Base-by-base conservation (phyloP, 2,797 vertebrate species). In the Takifugu ocellatus region DNA sequence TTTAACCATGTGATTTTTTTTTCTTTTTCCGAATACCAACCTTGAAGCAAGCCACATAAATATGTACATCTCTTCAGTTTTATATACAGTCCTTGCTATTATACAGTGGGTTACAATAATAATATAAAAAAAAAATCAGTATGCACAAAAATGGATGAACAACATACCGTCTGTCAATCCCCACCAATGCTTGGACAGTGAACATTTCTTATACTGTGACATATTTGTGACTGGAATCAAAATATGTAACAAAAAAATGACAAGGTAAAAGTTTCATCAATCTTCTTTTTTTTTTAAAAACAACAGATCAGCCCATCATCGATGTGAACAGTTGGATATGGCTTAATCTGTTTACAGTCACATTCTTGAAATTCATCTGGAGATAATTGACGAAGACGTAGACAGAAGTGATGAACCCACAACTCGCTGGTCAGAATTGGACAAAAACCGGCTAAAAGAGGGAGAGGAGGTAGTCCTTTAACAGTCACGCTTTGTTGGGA, bases 51-150 rank as follows among this genome's bases (percentile, higher is more conserved):
- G 88, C 89, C 79, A 93, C 81, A 91, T 89, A 85, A 92, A 93
- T 93, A 95, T 93, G 90, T 93, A 94, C 92, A 94, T 91, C 91
- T 83, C 83, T 87, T 84, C 84, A 87, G 82, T 89, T 88, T 88
- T 92, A 93, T 90, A 85, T 86, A 91, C 92, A 94, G 90, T 92
- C 91, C 87, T 74, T 57, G 88, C 88, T 91, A 90, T 90, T 72
- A 77, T 84, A 92, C 92, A 92, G 66, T 86, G 83, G 79, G 89
- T 87, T 84, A 89, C 87, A 84, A 85, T 85, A 75, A 89, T 82
- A 88, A 83, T 79, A 78, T 77, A 78, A 74, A 49, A 49, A 48
- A 25, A 71, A 78, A 84, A 87, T 78, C 81, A 82, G 73, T 80
- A 87, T 85, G 87, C 84, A 91, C 87, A 91, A 85, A 85, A 87